Conservation (phyloP, 2,113 vertebrate genomes). For the Pangasianodon gigas region DNA sequence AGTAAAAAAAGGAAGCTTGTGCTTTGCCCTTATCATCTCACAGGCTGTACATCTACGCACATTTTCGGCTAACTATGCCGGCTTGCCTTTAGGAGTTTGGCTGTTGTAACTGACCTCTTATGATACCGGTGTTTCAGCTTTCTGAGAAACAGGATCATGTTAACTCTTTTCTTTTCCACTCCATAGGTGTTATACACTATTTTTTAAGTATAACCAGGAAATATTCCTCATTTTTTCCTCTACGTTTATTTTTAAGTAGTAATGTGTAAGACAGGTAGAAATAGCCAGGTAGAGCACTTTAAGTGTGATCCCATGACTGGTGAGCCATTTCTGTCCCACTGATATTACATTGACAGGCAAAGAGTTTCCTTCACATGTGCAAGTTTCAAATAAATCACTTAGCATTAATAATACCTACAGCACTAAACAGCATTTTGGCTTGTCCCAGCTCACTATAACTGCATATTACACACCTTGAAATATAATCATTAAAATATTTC, state of each 20-base stretch:
- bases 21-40: neutral
- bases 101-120: neutral
- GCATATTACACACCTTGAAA: too few relatives aligned
- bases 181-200: neutral
- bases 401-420: neutral
- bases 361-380: neutral
- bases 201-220: neutral
- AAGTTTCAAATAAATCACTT: neutral
- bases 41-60: neutral
- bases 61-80: neutral
- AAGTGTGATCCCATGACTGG: neutral
- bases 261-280: neutral
- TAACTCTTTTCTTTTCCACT: neutral
- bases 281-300: neutral
- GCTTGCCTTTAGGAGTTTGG: neutral
- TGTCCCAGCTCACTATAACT: too few relatives aligned
- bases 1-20: neutral
- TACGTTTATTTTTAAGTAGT: neutral
- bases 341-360: neutral
- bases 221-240: neutral
- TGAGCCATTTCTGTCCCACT: neutral
- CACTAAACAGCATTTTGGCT: neutral
- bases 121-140: neutral
- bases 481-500: too few relatives aligned
- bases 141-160: neutral